Evolutionary conservation across 2,888 invertebrate genomes (phyloP).

Genomic region (Pimpla rufipes): DNA sequence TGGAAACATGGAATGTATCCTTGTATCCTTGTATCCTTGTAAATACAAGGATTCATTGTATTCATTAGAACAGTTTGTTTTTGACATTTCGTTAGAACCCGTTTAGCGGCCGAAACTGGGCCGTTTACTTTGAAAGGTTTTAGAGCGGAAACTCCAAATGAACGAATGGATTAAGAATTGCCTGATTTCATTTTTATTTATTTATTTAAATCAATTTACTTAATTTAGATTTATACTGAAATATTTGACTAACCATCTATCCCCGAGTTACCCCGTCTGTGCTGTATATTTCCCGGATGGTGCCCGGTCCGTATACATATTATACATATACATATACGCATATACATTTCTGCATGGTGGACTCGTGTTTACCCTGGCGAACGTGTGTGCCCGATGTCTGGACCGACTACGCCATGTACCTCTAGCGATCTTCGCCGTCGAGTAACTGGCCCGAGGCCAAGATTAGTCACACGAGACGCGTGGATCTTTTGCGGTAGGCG

Average conservation of each 20-base stretch:
- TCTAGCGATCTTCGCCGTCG: conserved; percentile 52
- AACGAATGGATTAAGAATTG: background rate
- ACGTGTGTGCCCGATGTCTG: conserved; percentile 58
- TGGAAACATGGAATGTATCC: too few relatives aligned
- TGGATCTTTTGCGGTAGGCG: conserved; percentile 57
- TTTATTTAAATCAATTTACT: too few relatives aligned
- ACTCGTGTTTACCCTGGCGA: conserved; percentile 54
- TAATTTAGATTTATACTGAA: background rate
- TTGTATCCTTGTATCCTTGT: too few relatives aligned
- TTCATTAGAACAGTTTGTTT: too few relatives aligned
- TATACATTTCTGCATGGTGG: conserved; percentile 21
- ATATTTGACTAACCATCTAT: background rate
- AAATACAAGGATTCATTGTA: too few relatives aligned
- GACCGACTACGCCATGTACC: conserved; percentile 36
- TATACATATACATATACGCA: background rate
- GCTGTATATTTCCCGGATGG: background rate
- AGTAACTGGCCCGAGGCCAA: conserved; percentile 74
- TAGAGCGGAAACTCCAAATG: too few relatives aligned
- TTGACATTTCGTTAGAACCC: too few relatives aligned
- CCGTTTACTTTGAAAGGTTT: too few relatives aligned
- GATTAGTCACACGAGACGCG: conserved; percentile 75
- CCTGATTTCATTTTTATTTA: background rate
- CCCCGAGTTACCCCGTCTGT: background rate
- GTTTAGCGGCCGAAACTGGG: too few relatives aligned
- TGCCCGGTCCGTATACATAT: background rate